Evolutionary conservation across 2,797 vertebrate genomes (phyloP).

Genomic region (Falco peregrinus): DNA sequence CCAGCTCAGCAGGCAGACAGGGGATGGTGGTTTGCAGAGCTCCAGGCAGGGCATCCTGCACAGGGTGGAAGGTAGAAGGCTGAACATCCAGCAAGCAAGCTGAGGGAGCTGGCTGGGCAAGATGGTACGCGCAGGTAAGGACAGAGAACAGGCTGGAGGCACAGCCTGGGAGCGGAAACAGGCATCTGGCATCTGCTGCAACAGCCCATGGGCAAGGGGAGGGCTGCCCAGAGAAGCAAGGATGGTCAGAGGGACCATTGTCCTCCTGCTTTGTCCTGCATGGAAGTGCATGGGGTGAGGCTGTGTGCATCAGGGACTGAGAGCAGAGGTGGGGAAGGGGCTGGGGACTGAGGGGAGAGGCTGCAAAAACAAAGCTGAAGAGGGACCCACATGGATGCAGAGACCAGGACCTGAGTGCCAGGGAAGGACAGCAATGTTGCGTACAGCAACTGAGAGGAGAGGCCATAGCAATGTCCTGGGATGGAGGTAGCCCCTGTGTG

Average conservation of each 20-base stretch:
- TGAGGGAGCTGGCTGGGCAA: not conserved
- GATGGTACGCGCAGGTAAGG: not conserved
- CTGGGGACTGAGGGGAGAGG: not conserved
- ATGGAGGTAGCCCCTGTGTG: not conserved
- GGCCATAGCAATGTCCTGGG: not conserved
- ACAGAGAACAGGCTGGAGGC: not conserved
- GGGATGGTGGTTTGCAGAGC: not conserved
- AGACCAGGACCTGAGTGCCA: too few species aligned
- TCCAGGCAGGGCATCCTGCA: not conserved
- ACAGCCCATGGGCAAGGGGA: not conserved
- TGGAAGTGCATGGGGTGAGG: not conserved
- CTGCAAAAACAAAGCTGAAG: not conserved
- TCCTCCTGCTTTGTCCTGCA: not conserved
- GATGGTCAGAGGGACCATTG: not conserved
- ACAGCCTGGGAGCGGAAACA: not conserved
- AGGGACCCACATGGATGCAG: not conserved
- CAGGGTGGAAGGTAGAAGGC: not conserved
- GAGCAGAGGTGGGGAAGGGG: not conserved
- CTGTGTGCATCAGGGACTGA: too few species aligned
- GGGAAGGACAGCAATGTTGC: fast-evolving
- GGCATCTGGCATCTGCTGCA: not conserved
- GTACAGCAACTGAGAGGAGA: not conserved
- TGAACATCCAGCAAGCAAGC: not conserved
- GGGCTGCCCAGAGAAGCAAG: not conserved
- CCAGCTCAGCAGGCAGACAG: not conserved